phyloP scores from a whole-genome alignment of 2,113 vertebrate genomes.

The Sula dactylatra region DNA sequence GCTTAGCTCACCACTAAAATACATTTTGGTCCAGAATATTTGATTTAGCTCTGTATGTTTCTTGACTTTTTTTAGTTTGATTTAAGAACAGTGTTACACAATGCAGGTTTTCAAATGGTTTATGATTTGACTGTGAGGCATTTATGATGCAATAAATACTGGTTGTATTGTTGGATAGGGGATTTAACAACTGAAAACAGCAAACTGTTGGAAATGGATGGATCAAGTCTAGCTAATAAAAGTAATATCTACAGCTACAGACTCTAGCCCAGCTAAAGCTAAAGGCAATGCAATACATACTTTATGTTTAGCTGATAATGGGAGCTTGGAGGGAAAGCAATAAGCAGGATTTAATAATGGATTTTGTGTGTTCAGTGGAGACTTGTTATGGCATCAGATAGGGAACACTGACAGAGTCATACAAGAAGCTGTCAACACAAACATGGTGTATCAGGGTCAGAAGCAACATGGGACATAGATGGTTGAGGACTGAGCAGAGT shows the following conservation, averaged over 20 bases:
- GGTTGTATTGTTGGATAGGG: neutral
- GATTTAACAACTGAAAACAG: conserved; percentile 23
- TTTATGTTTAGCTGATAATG: neutral
- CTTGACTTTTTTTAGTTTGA: conserved; percentile 4
- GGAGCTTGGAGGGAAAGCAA: neutral
- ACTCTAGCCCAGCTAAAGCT: neutral
- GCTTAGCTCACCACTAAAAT: conserved; percentile 7
- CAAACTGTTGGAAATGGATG: conserved; percentile 16
- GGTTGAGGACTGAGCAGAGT: neutral
- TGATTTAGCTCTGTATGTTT: conserved; percentile 13
- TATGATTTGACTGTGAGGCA: conserved; percentile 22
- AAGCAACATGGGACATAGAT: neutral
- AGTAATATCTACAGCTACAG: neutral
- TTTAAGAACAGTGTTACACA: conserved; percentile 20
- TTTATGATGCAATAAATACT: conserved; percentile 47
- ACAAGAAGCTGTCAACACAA: neutral
- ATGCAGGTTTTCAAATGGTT: conserved; percentile 5
- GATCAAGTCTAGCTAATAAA: conserved; percentile 5
- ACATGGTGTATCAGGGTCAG: neutral
- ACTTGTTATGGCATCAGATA: neutral
- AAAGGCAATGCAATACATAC: neutral
- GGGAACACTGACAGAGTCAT: neutral
- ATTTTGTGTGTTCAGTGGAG: neutral
- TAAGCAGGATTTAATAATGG: neutral
- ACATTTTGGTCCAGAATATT: neutral